Conservation (phyloP, 2,797 vertebrate genomes). For the Columba guinea region DNA sequence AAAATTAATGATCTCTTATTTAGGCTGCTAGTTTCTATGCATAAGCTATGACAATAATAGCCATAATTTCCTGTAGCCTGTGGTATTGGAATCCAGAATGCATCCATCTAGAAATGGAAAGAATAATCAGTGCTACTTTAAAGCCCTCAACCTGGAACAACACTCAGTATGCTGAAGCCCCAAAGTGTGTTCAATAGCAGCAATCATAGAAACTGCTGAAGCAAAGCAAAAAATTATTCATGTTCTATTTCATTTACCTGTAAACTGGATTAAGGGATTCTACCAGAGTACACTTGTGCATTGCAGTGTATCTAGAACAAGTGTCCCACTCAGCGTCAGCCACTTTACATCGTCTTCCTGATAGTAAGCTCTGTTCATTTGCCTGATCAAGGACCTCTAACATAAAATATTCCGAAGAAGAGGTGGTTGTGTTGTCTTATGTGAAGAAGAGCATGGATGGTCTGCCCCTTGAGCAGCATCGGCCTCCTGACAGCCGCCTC, state of each 20-base stretch:
- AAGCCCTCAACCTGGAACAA: neutral
- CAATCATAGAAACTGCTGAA: neutral
- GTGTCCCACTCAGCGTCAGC: neutral
- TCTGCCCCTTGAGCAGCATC: fast-evolving
- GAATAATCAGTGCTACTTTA: constrained; percentile 2
- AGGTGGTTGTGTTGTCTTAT: neutral
- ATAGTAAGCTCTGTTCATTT: neutral
- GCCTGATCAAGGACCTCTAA: neutral
- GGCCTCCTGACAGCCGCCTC: no score
- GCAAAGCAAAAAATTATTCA: constrained; percentile 4
- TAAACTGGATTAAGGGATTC: constrained; percentile 3
- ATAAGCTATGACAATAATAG: constrained; percentile 29
- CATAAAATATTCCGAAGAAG: neutral
- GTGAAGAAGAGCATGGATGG: fast-evolving
- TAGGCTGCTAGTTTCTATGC: constrained; percentile 21
- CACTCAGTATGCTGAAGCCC: neutral
- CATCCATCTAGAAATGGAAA: constrained; percentile 29
- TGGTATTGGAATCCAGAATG: constrained; percentile 13
- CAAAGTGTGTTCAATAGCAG: neutral
- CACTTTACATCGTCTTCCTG: neutral
- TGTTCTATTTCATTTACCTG: constrained; percentile 9
- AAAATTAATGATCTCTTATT: constrained; percentile 54
- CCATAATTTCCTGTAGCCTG: constrained; percentile 8
- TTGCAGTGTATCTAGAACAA: neutral
- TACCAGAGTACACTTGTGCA: neutral